These are phyloP conservation scores for Hypomecis punctinalis DNA, from an alignment of 2,888 invertebrate species.

Conservation along the genomic window DNA sequence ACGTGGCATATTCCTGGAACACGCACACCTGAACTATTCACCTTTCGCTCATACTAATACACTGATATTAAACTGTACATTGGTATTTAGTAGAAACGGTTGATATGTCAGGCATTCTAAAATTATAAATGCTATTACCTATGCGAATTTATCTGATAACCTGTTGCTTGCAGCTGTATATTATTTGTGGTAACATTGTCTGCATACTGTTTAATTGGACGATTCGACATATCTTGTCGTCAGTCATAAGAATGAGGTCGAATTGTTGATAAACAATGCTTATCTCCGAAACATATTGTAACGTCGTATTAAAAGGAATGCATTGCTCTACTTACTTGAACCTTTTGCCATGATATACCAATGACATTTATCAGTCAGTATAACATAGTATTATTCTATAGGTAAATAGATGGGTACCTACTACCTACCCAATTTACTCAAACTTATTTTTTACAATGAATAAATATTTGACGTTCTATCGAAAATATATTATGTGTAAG, in stretches of 20 bases:
- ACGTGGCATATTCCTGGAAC: slow-evolving; percentile 25
- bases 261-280: slow-evolving; percentile 38
- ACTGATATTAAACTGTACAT: slow-evolving; percentile 2
- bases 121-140: slow-evolving; percentile 43
- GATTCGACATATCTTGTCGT: not conserved
- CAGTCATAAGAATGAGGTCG: slow-evolving; percentile 8
- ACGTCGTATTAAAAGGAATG: not conserved
- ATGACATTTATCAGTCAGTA: no score
- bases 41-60: slow-evolving; percentile 32
- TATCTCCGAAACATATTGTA: slow-evolving; percentile 8
- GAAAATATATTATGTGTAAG: no score
- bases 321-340: not conserved
- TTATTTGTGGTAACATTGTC: not conserved
- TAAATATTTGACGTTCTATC: no score
- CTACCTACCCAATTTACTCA: no score
- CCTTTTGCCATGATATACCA: no score
- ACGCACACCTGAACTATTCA: slow-evolving; percentile 26
- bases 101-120: slow-evolving; percentile 42
- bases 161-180: slow-evolving; percentile 28
- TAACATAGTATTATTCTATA: no score
- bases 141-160: slow-evolving; percentile 34
- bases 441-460: no score
- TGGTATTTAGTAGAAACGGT: slow-evolving; percentile 13
- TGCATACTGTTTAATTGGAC: slow-evolving; percentile 11
- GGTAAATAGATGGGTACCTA: no score